Evolutionary conservation across 2,797 vertebrate species (phyloP).

Genomic region (Acanthis flammea): DNA sequence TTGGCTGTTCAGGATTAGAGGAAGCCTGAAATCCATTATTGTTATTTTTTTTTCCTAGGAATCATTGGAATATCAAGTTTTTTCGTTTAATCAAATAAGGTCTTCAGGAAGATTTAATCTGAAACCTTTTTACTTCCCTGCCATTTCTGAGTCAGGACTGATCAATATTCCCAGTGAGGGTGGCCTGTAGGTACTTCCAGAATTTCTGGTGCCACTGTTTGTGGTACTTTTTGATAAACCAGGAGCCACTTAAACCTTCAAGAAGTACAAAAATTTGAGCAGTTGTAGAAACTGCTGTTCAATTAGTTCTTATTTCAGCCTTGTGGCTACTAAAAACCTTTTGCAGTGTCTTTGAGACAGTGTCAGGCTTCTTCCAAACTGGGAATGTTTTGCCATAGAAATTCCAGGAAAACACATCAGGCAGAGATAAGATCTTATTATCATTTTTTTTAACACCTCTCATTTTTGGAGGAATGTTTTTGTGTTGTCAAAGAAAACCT

Average conservation of each 20-base stretch:
- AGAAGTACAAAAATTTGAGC: not conserved
- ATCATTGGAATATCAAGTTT: too few species aligned
- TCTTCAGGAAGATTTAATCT: not conserved
- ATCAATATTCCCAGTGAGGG: not conserved
- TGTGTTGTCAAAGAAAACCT: slow-evolving; percentile 2
- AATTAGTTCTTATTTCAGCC: not conserved
- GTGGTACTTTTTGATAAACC: not conserved
- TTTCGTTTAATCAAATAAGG: not conserved
- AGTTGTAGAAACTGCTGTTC: not conserved
- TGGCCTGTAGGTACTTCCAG: not conserved
- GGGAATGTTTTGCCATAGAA: not conserved
- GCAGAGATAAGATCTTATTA: not conserved
- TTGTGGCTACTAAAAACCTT: not conserved
- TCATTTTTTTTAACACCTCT: slow-evolving; percentile 12
- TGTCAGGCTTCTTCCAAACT: not conserved
- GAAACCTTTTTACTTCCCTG: not conserved
- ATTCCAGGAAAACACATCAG: not conserved
- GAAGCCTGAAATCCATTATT: not conserved
- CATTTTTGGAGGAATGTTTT: not conserved
- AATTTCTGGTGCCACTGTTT: not conserved
- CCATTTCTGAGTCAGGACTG: not conserved
- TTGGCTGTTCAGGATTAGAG: not conserved
- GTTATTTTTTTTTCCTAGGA: not conserved
- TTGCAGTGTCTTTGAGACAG: not conserved
- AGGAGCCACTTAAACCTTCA: not conserved